Conservation (phyloP, 2,113 vertebrate species). For the Perccottus glenii region DNA sequence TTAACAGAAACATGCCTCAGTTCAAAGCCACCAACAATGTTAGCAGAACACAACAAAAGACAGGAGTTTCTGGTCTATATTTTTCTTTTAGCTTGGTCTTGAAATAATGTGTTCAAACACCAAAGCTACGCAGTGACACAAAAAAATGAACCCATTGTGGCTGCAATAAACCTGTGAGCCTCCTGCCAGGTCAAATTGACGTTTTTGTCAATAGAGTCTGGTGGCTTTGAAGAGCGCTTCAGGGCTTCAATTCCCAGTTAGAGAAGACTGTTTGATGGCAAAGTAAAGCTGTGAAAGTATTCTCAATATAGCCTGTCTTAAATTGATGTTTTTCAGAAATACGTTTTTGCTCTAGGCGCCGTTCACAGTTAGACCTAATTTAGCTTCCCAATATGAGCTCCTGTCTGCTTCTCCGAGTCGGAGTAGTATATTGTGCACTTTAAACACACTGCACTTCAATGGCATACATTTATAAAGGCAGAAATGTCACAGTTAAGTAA, state of each 20-base stretch:
- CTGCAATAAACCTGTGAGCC: constrained; percentile 10
- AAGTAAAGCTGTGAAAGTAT: constrained; percentile 14
- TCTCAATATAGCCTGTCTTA: constrained; percentile 12
- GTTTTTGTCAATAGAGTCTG: constrained; percentile 13
- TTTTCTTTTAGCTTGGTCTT: constrained; percentile 5
- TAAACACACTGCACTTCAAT: not conserved
- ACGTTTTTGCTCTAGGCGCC: constrained; percentile 2
- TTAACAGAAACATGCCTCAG: not conserved
- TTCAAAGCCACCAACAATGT: not conserved
- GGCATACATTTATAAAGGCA: not conserved
- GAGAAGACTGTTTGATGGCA: constrained; percentile 9
- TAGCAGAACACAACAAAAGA: not conserved
- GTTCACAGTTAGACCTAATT: not conserved
- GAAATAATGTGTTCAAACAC: constrained; percentile 9
- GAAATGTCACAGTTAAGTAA: not conserved
- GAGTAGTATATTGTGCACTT: no score
- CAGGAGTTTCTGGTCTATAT: not conserved
- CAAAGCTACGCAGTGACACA: constrained; percentile 2
- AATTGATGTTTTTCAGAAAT: constrained; percentile 8
- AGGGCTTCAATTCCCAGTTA: constrained; percentile 13
- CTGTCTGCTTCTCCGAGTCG: not conserved
- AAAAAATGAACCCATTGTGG: constrained; percentile 5
- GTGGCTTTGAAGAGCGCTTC: constrained; percentile 15
- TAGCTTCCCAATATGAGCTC: not conserved
- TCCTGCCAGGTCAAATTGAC: constrained; percentile 13